These are phyloP conservation scores for Hiodon tergisus DNA, from an alignment of 2,113 vertebrate genomes.

Conservation along the genomic window DNA sequence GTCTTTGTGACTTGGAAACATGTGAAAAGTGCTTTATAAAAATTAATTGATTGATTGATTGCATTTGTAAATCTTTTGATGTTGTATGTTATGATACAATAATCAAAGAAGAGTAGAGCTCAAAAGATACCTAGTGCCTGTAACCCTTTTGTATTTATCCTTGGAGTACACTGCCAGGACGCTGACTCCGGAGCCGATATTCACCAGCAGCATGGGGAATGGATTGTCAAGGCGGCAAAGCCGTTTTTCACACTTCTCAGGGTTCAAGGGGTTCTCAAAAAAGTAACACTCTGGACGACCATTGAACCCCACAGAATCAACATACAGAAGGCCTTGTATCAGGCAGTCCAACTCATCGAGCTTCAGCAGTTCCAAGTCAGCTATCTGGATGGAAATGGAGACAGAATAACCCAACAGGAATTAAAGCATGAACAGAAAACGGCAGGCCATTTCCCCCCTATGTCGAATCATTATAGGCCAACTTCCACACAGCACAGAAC, in stretches of 20 bases:
- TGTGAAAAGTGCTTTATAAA: no score
- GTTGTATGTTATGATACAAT: background rate
- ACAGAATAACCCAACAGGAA: background rate
- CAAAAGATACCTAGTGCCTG: constrained; percentile 77
- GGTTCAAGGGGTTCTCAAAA: constrained; percentile 89
- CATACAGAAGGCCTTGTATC: constrained; percentile 87
- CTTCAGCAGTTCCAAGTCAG: constrained; percentile 86
- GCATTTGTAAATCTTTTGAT: background rate
- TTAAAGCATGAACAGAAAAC: background rate
- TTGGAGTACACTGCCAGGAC: constrained; percentile 91
- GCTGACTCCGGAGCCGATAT: constrained; percentile 96
- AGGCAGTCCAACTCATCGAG: constrained; percentile 95
- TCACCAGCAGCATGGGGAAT: constrained; percentile 97
- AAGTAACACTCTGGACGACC: constrained; percentile 92
- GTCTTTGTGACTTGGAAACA: no score
- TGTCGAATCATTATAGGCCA: background rate
- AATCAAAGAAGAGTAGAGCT: background rate
- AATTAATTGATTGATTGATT: background rate
- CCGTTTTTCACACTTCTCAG: constrained; percentile 85
- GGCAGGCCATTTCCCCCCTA: background rate
- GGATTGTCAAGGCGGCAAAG: constrained; percentile 90
- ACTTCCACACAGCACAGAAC: background rate
- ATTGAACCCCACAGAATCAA: constrained; percentile 88
- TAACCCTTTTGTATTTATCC: constrained; percentile 91
- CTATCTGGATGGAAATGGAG: constrained; percentile 66